Evolutionary conservation across 2,797 vertebrate species (phyloP).

Genomic region (Sciaenops ocellatus): DNA sequence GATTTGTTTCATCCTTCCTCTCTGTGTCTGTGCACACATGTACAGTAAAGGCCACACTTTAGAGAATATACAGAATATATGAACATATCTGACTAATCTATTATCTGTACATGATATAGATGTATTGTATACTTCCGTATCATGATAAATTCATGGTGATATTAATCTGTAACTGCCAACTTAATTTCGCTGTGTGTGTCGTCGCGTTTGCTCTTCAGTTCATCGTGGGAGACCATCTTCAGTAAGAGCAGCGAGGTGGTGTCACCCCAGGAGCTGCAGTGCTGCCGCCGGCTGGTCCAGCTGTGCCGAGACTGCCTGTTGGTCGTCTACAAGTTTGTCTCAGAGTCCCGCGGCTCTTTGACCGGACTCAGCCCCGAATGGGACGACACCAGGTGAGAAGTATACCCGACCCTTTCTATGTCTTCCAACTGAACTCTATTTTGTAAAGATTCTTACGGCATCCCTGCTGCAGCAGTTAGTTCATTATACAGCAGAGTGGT

Average conservation of each 20-base stretch:
- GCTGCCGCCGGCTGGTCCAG: conserved; percentile 95
- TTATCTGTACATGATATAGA: neutral
- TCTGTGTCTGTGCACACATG: conserved; percentile 12
- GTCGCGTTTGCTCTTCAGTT: conserved; percentile 85
- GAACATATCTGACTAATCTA: neutral
- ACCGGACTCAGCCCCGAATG: conserved; percentile 90
- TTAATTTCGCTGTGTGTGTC: conserved; percentile 10
- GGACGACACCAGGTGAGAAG: conserved; percentile 93
- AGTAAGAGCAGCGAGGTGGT: conserved; percentile 92
- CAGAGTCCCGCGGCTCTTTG: conserved; percentile 90
- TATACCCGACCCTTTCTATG: neutral
- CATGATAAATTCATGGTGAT: neutral
- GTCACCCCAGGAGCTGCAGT: conserved; percentile 93
- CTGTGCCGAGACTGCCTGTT: conserved; percentile 96
- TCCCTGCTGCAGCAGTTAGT: conserved; percentile 25
- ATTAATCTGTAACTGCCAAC: neutral
- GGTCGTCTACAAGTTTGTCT: conserved; percentile 96
- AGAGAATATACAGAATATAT: neutral
- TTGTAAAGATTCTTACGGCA: conserved; percentile 12
- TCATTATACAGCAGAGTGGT: neutral
- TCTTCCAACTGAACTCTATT: conserved; percentile 17
- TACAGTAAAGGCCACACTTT: conserved; percentile 16
- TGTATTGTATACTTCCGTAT: neutral
- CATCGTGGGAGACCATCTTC: conserved; percentile 95
- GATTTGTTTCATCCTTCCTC: conserved; percentile 76